phyloP scores from a whole-genome alignment of 2,797 vertebrate genomes.

The Nasua narica region DNA sequence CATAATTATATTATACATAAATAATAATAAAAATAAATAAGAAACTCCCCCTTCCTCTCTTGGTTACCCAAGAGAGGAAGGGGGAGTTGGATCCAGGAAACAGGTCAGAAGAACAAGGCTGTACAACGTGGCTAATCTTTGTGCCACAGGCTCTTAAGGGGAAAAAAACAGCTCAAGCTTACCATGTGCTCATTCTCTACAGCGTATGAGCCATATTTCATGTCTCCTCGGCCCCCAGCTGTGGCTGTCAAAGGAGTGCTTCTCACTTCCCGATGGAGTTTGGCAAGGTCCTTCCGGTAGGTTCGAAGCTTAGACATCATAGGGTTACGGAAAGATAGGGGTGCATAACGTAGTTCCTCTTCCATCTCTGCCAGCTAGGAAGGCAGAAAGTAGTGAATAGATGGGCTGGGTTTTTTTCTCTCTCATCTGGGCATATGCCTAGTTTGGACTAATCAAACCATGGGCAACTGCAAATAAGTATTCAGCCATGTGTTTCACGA shows the following conservation, averaged over 20 bases:
- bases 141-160: too few species aligned
- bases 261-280: constrained; percentile 92
- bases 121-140: neutral
- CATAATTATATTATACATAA: too few species aligned
- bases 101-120: neutral
- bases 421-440: neutral
- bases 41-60: too few species aligned
- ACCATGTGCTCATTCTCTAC: constrained; percentile 93
- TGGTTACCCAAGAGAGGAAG: neutral
- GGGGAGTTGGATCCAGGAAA: neutral
- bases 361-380: constrained; percentile 95
- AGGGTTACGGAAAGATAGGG: constrained; percentile 88
- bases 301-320: constrained; percentile 93
- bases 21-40: too few species aligned
- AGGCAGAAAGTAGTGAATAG: neutral
- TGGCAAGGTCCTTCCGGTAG: constrained; percentile 90
- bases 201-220: constrained; percentile 85
- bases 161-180: constrained; percentile 75
- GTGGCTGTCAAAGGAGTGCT: constrained; percentile 82
- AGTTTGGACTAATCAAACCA: neutral
- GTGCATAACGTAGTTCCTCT: constrained; percentile 91
- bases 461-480: neutral
- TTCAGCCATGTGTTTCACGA: neutral
- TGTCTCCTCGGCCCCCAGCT: constrained; percentile 81
- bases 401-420: neutral